These are phyloP conservation scores for Ectropis crepuscularia DNA, from an alignment of 2,888 invertebrate species.

Conservation along the genomic window DNA sequence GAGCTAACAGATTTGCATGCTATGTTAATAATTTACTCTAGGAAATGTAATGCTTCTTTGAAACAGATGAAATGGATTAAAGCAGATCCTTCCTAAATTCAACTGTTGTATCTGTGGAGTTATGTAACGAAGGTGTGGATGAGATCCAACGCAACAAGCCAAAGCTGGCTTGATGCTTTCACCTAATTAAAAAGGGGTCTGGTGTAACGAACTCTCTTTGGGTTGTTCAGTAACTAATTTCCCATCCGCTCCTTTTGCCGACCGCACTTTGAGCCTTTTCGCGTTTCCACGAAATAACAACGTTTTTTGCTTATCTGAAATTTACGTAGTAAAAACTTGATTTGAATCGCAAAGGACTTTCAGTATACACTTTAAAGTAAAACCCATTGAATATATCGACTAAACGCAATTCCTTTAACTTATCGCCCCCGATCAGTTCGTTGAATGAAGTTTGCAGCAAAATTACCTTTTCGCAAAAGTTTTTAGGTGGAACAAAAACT, in stretches of 20 bases:
- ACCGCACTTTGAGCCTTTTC: conserved; percentile 15
- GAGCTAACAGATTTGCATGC: too few relatives aligned
- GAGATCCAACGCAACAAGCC: conserved; percentile 11
- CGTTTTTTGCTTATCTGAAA: conserved; percentile 45
- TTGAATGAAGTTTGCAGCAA: conserved; percentile 15
- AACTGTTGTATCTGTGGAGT: conserved; percentile 3
- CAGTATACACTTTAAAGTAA: conserved; percentile 53
- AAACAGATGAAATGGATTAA: neutral
- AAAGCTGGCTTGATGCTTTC: conserved; percentile 23
- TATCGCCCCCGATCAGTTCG: conserved; percentile 19
- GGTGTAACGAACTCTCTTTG: conserved; percentile 19
- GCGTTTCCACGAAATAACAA: conserved; percentile 23
- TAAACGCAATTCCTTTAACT: conserved; percentile 11
- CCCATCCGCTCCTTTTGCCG: conserved; percentile 25
- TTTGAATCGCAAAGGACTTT: conserved; percentile 51
- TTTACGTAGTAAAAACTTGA: conserved; percentile 46
- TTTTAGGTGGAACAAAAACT: conserved; percentile 15
- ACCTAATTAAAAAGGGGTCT: conserved; percentile 32
- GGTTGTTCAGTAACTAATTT: conserved; percentile 24
- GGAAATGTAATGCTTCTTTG: neutral
- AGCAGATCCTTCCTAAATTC: neutral
- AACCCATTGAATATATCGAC: conserved; percentile 16
- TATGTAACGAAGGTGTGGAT: conserved; percentile 3
- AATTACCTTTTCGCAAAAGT: conserved; percentile 20
- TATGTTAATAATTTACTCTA: neutral